These are phyloP conservation scores for Phrixothrix hirtus DNA, from an alignment of 2,888 invertebrate species.

Conservation along the genomic window DNA sequence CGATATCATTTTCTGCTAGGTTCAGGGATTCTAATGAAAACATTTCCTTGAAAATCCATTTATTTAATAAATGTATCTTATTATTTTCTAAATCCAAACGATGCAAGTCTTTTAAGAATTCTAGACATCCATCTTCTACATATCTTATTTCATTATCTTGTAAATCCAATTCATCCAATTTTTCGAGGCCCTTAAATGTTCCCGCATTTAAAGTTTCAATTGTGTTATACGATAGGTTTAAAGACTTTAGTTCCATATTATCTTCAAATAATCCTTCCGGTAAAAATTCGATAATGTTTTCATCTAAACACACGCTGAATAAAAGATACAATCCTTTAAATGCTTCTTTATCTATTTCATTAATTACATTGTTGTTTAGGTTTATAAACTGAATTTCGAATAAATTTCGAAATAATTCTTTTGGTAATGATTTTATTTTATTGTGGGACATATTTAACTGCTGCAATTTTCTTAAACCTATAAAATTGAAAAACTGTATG, in stretches of 20 bases:
- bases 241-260: constrained; percentile 2
- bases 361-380: neutral
- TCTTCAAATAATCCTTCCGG: constrained; percentile 2
- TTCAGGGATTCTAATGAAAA: neutral
- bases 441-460: constrained; percentile 3
- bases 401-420: constrained; percentile 4
- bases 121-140: neutral
- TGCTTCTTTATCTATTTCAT: neutral
- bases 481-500: neutral
- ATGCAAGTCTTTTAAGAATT: neutral
- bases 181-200: neutral
- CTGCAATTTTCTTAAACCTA: constrained; percentile 3
- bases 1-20: neutral
- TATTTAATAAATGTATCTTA: neutral
- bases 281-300: neutral
- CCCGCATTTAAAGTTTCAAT: neutral
- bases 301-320: neutral
- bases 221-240: constrained; percentile 1
- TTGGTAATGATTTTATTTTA: neutral
- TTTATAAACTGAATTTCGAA: constrained; percentile 1
- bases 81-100: constrained; percentile 2
- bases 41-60: neutral
- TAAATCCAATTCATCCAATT: neutral
- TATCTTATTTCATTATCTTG: neutral
- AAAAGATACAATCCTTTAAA: constrained; percentile 6